Evolutionary conservation across 1,140 invertebrate species (phyloP), one percentile per base, ranked within the genome.

Genomic region (Delia radicum): DNA sequence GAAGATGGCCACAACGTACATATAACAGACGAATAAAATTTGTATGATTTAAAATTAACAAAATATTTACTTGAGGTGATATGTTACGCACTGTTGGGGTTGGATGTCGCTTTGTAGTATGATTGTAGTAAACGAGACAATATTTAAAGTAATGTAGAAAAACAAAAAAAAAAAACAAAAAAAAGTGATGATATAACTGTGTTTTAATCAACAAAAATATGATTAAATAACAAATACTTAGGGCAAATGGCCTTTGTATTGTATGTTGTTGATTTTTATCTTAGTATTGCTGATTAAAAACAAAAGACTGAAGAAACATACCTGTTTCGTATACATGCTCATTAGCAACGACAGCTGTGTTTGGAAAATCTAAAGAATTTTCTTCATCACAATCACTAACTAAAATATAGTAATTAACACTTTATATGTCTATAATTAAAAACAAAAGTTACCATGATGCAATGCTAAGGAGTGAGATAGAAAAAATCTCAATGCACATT

Each of bases 291-390:
- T 65, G 62, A 65, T 27, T 13, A 27, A 65, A 65, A 65, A 29
- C 62, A 65, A 65, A 65, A 65, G 62, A 65, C 62, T 29, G 28
- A 65, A 65, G 62, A 65, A 65, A 65, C 62, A 65, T 65, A 65
- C 62, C 29, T 63, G 61, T 63, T 63, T 63, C 27, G 61, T n/a
- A 29, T 65, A 12, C 1, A 1, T 63, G 61, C 2, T 63, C 27
- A 55, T 42, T 4, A 65, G 6, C 55, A 15, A 28, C 12, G 2
- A 5, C 15, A 15, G n/a, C n/a, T 61, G 24, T 61, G 1, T 61
- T 24, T 8, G 2, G 7, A 63, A 5, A 65, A 65, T 31, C 26
- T 28, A 10, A 65, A 29, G 62, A 28, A 65, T 65, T 26, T 61
- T 42, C 12, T 42, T 15, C 12, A 42, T 42, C n/a, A 42, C 2